Percentiles rank a stretch among this genome's conserved stretches.
Evolutionary conservation across 1,140 invertebrate species (phyloP).

Genomic region (Atopsyche davidsoni): DNA sequence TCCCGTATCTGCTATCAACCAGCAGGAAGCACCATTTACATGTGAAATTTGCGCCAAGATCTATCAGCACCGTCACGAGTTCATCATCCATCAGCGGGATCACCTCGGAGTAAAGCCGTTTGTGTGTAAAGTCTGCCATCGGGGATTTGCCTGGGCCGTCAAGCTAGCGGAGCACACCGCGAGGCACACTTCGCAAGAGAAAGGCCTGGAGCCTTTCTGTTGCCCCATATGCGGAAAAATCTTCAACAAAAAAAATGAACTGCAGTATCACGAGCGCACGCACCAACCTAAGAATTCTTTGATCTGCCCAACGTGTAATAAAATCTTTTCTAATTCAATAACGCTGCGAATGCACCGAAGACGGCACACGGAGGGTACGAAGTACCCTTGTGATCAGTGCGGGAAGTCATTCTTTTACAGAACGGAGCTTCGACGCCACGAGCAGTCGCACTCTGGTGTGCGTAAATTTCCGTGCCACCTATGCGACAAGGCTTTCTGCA

Average conservation of each 20-base stretch:
- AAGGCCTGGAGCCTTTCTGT: not conserved
- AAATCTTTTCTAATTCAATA: conserved; percentile 15
- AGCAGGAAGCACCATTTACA: conserved; percentile 12
- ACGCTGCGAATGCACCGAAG: conserved; percentile 19
- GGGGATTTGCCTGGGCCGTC: conserved; percentile 3
- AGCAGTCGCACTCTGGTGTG: conserved; percentile 13
- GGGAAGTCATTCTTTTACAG: conserved; percentile 13
- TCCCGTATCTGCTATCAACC: not conserved
- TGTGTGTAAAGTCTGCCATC: conserved; percentile 22
- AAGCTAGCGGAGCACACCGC: conserved; percentile 10
- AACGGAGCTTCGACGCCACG: conserved; percentile 13
- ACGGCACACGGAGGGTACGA: conserved; percentile 12
- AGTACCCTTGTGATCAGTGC: conserved; percentile 13
- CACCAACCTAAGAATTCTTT: conserved; percentile 2
- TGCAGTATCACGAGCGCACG: conserved; percentile 10
- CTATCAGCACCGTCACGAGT: conserved; percentile 12
- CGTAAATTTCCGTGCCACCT: conserved; percentile 19
- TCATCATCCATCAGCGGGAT: conserved; percentile 22
- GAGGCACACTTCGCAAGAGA: not conserved
- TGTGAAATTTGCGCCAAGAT: conserved; percentile 17
- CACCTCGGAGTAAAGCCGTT: conserved; percentile 25
- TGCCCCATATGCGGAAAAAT: conserved; percentile 14
- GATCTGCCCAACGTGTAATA: conserved; percentile 16
- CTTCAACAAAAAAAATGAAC: conserved; percentile 16
- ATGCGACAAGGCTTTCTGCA: conserved; percentile 22